Percentiles rank a stretch among this genome's conserved stretches.
Conservation (phyloP, 2,888 invertebrate species). For the Drosophila prostipennis region DNA sequence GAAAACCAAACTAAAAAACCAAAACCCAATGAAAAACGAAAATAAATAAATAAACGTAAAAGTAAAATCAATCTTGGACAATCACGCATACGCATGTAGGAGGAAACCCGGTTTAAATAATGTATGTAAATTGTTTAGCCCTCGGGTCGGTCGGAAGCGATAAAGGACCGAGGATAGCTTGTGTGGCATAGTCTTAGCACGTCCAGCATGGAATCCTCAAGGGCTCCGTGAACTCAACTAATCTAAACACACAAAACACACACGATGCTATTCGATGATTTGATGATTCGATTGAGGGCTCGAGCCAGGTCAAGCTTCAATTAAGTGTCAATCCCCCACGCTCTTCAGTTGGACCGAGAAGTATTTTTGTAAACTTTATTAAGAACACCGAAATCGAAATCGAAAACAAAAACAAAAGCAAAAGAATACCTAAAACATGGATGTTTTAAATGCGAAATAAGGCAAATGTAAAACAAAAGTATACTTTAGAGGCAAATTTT, state of each 20-base stretch:
- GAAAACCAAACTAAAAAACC: conserved; percentile 16
- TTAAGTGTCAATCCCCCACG: conserved; percentile 45
- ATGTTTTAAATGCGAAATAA: conserved; percentile 41
- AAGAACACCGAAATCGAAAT: conserved; percentile 14
- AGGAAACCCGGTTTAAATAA: conserved; percentile 43
- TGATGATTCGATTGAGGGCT: conserved; percentile 38
- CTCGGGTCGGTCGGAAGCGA: conserved; percentile 13
- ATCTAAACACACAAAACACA: conserved; percentile 15
- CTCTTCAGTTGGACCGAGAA: conserved; percentile 46
- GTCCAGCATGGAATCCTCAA: conserved; percentile 34
- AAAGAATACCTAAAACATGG: conserved; percentile 27
- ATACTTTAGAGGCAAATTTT: conserved; percentile 65
- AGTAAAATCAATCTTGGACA: conserved; percentile 70
- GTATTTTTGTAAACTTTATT: conserved; percentile 54
- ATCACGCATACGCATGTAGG: conserved; percentile 65
- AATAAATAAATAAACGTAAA: conserved; percentile 36
- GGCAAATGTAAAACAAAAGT: conserved; percentile 41
- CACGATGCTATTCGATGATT: conserved; percentile 21
- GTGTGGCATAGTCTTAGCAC: conserved; percentile 51
- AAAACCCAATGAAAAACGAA: conserved; percentile 19
- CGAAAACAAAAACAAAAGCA: background rate
- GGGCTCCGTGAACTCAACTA: conserved; percentile 43
- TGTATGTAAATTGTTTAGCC: conserved; percentile 47
- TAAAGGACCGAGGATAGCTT: conserved; percentile 22
- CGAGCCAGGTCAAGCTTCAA: conserved; percentile 41